phyloP scores from a whole-genome alignment of 1,140 invertebrate species.

The Papilio xuthus region DNA sequence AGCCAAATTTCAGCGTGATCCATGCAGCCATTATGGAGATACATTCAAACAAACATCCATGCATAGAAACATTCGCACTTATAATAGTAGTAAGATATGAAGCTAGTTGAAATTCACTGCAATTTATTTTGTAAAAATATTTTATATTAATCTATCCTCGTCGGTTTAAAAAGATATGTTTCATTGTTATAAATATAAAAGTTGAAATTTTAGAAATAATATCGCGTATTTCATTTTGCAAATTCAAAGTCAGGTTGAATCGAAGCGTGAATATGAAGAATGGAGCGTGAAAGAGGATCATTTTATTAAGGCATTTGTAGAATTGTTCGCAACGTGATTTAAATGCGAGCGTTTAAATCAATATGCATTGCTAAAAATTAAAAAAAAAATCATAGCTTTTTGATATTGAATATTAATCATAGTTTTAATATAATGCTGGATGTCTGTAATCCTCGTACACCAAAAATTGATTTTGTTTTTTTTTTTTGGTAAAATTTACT shows the following conservation, averaged over 20 bases:
- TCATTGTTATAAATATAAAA: background rate
- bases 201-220: background rate
- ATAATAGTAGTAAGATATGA: background rate
- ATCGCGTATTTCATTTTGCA: constrained; percentile 1
- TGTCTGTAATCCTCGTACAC: background rate
- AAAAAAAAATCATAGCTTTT: background rate
- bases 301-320: constrained; percentile 35
- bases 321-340: constrained; percentile 28
- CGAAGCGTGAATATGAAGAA: constrained; percentile 35
- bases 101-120: too few species aligned
- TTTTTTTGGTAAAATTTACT: too few species aligned
- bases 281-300: constrained; percentile 29
- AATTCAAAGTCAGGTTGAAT: constrained; percentile 19
- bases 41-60: too few species aligned
- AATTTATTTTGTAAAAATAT: too few species aligned
- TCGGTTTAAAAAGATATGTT: background rate
- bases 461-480: too few species aligned
- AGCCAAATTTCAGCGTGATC: too few species aligned
- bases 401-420: constrained; percentile 11
- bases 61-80: too few species aligned
- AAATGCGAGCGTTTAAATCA: background rate
- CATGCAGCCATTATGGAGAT: too few species aligned
- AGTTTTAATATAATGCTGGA: background rate
- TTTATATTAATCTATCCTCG: too few species aligned
- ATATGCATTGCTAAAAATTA: constrained; percentile 19